These are phyloP conservation scores for Leptura quadrifasciata DNA, from an alignment of 2,888 invertebrate genomes.

Conservation along the genomic window DNA sequence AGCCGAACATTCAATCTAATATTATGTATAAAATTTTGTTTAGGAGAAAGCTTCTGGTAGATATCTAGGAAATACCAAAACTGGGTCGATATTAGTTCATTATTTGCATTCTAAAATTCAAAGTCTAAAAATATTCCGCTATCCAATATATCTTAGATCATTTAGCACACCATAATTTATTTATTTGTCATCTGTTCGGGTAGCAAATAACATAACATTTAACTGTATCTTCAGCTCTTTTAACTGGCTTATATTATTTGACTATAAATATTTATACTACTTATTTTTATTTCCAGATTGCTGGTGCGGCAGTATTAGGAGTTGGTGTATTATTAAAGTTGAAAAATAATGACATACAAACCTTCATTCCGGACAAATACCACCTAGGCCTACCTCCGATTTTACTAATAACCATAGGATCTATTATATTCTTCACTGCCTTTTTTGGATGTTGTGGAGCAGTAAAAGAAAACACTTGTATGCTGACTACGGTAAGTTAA, in stretches of 20 bases:
- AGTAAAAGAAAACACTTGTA: slow-evolving; percentile 66
- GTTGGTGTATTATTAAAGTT: slow-evolving; percentile 60
- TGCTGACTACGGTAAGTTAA: slow-evolving; percentile 66
- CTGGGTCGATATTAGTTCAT: no score
- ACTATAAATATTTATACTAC: neutral
- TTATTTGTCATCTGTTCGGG: no score
- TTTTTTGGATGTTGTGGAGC: slow-evolving; percentile 69
- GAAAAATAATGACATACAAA: slow-evolving; percentile 59
- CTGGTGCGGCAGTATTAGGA: slow-evolving; percentile 57
- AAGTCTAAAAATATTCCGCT: no score
- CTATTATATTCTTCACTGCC: slow-evolving; percentile 65
- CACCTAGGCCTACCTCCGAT: slow-evolving; percentile 59
- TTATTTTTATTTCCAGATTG: slow-evolving; percentile 51
- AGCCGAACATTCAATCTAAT: no score
- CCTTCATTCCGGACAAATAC: slow-evolving; percentile 62
- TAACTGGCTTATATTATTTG: no score
- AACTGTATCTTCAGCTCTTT: no score
- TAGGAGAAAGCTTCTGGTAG: no score
- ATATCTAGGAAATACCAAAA: no score
- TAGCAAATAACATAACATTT: no score
- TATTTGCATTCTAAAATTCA: no score
- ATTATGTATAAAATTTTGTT: no score
- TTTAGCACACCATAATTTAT: no score
- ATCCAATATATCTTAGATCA: neutral
- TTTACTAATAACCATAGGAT: slow-evolving; percentile 64